Percentiles rank a stretch among this genome's conserved stretches.
These are phyloP conservation scores for Phthorimaea operculella DNA, from an alignment of 1,140 invertebrate species.

Conservation along the genomic window DNA sequence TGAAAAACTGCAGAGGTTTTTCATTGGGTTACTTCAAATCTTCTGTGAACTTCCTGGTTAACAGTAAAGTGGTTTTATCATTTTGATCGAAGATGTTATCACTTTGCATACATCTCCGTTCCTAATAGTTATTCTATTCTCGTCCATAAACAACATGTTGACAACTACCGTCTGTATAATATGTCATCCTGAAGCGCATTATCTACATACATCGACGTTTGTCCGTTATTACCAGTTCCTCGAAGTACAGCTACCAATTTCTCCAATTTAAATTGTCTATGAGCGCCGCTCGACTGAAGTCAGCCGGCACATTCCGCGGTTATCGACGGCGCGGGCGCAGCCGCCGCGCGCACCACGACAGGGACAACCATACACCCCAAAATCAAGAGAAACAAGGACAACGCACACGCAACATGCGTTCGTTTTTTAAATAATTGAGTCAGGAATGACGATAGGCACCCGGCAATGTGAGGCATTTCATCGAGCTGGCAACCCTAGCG, in stretches of 20 bases:
- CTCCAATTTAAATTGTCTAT: constrained; percentile 68
- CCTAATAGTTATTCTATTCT: neutral
- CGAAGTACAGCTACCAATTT: constrained; percentile 58
- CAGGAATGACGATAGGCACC: constrained; percentile 62
- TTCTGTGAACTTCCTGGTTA: too few species aligned
- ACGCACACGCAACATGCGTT: constrained; percentile 38
- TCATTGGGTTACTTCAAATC: neutral
- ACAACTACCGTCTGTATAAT: neutral
- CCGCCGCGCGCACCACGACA: constrained; percentile 29
- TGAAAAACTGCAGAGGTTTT: neutral
- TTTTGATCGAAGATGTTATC: neutral
- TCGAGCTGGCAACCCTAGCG: constrained; percentile 55
- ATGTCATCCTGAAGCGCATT: neutral
- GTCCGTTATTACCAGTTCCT: constrained; percentile 54
- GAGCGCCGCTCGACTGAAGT: constrained; percentile 62
- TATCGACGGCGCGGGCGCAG: constrained; percentile 57
- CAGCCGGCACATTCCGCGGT: constrained; percentile 61
- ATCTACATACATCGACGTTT: constrained; percentile 28
- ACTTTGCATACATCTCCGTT: neutral
- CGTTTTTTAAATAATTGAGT: constrained; percentile 65
- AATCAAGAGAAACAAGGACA: constrained; percentile 48
- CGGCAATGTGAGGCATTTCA: constrained; percentile 59
- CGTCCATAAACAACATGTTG: neutral
- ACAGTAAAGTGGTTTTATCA: too few species aligned
- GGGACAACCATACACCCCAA: constrained; percentile 35